These are phyloP conservation scores for Anser cygnoides DNA, from an alignment of 2,113 vertebrate genomes.

Conservation along the genomic window DNA sequence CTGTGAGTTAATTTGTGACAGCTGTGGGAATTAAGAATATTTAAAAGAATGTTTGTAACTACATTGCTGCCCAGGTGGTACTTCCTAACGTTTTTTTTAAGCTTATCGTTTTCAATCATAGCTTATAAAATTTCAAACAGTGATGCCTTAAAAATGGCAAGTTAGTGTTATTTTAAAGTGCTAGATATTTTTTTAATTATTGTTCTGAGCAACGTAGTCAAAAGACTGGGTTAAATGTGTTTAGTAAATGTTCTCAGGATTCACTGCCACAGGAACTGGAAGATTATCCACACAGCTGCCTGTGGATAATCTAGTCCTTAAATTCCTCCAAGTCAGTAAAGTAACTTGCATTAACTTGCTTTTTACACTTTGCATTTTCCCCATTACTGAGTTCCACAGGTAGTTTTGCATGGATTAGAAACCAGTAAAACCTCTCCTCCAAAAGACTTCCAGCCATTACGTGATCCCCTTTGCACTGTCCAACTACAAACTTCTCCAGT, in stretches of 20 bases:
- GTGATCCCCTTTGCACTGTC: neutral
- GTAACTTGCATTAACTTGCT: neutral
- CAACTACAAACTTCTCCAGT: neutral
- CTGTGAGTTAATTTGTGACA: neutral
- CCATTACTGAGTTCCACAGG: neutral
- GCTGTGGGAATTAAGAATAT: neutral
- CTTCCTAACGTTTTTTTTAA: neutral
- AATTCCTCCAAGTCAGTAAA: neutral
- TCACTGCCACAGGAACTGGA: neutral
- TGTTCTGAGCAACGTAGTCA: neutral
- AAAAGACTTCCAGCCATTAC: neutral
- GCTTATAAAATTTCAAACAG: neutral
- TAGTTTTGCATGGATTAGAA: neutral
- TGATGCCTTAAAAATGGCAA: slow-evolving; percentile 20
- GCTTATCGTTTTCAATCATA: slow-evolving; percentile 10
- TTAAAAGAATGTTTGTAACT: neutral
- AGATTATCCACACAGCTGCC: neutral
- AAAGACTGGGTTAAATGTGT: neutral
- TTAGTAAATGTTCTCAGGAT: neutral
- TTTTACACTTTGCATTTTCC: neutral
- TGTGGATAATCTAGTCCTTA: neutral
- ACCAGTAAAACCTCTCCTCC: neutral
- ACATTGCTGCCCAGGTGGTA: neutral
- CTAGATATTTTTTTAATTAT: neutral
- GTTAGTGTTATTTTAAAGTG: neutral